phyloP scores from a whole-genome alignment of 2,113 vertebrate species.

The Psophia crepitans region DNA sequence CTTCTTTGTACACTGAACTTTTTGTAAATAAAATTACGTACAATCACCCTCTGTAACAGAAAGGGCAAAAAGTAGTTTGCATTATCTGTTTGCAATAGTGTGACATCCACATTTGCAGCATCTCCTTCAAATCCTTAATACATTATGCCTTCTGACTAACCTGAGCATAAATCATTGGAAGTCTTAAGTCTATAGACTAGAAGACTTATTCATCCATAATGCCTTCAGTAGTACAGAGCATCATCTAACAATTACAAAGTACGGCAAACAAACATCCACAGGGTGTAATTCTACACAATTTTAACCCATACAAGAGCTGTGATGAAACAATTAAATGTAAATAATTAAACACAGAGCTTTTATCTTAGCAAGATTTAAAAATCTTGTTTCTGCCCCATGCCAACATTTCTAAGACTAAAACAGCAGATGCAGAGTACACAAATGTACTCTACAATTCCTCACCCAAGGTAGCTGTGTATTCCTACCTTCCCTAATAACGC shows the following conservation, averaged over 20 bases:
- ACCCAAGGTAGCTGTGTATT: not conserved
- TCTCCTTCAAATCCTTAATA: not conserved
- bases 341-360: not conserved
- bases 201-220: not conserved
- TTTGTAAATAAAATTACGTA: not conserved
- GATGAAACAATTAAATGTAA: conserved; percentile 1
- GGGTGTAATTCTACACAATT: not conserved
- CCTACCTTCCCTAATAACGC: not conserved
- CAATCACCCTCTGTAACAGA: not conserved
- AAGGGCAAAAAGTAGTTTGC: not conserved
- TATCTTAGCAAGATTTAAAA: not conserved
- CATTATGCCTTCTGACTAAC: not conserved
- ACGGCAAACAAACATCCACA: not conserved
- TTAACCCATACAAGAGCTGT: not conserved
- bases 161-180: not conserved
- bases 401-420: not conserved
- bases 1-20: not conserved
- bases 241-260: not conserved
- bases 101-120: not conserved
- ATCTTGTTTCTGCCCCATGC: not conserved
- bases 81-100: not conserved
- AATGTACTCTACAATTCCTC: not conserved
- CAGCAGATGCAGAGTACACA: not conserved
- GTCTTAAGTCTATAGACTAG: not conserved
- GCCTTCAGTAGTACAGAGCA: not conserved